Evolutionary conservation across 2,113 vertebrate species (phyloP), one percentile per base, ranked within the genome.

Genomic region (Nibea coibor): DNA sequence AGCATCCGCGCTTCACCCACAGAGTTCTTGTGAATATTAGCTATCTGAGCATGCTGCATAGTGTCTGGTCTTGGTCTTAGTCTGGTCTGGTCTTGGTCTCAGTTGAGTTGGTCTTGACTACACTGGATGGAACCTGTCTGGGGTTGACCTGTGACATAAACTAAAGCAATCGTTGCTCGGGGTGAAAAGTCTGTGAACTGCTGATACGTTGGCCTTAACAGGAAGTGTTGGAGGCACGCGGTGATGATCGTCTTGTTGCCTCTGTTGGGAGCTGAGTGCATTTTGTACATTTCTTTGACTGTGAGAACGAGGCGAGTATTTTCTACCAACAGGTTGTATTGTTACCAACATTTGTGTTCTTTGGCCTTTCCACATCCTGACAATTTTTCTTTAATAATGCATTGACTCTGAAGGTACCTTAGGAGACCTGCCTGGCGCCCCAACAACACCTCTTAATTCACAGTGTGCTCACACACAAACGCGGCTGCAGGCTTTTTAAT

Each of bases 401-500:
- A 82, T 78, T 57, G 83, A 58, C 54, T 31, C 6, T 81, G 82
- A 83, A 72, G 48, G 63, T 39, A 81, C 80, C 84, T 87, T 39
- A 59, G 69, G 81, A 90, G 71, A 74, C 66, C 87, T 61, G 75
- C 54, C 74, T 16, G 58, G 50, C 43, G 4, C 82, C 35, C 68
- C 58, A 82, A 70, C 86, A 88, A 82, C 88, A 89, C 73, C 88
- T 86, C 68, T 61, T 81, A 57, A 84, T 85, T 79, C 82, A 65
- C 73, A 63, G 16, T 1, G 68, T 28, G 70, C 67, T 16, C 71
- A 4, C 72, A 58, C 58, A 51, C 45, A 75, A 35, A 74, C 76
- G 75, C 56, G 26, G 59, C 87, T 81, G 84, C 73, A 0, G 81
- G 89, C 11, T 61, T 88, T 87, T 88, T 89, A 91, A 88, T 85